Base-by-base conservation (phyloP, 2,797 vertebrate species). In the Pangasius macronema region DNA sequence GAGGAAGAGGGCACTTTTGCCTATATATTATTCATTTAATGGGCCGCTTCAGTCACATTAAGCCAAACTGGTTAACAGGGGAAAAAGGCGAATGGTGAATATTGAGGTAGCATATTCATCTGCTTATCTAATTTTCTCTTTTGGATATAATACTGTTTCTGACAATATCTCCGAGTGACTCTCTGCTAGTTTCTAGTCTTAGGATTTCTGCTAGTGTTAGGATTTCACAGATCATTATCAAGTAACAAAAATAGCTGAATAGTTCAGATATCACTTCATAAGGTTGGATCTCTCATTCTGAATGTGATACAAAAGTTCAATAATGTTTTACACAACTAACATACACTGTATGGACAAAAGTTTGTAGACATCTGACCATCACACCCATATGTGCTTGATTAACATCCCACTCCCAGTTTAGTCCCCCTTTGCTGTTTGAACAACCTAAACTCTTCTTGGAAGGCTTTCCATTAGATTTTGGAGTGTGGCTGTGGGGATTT, bases 1-100 rank as follows among this genome's bases (percentile, higher is more conserved):
- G 75, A 53, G 81, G 57, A 59, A 85, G 70, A 86, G 87, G 84
- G 68, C 68, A 55, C 61, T 82, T 76, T 84, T 75, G 27, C 68
- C 46, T 18, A 80, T 70, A 61, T n/a, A 59, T 76, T 79, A 55
- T 84, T 79, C 75, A 80, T 87, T 80, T 49, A 61, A 80, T 27
- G 7, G 27, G 36, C 51, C 3, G 2, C 63, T 84, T 49, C 27
- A 51, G 82, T 77, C 55, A 53, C 49, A 67, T 65, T 55, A 53
- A 61, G 24, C 14, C 65, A 33, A 22, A 73, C 9, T 73, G 18
- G 80, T 83, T 65, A 73, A 39, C n/a, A 36, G 33, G 36, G 13
- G 53, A 36, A 73, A 22, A 68, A 57, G 51, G n/a, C n/a, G 49
- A 57, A 39, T 24, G 16, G 33, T 61, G 5, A 82, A 53, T 13